Base-by-base conservation (phyloP, 92 coral and sea anemone genomes). In the Isaurus tuberculatus region DNA sequence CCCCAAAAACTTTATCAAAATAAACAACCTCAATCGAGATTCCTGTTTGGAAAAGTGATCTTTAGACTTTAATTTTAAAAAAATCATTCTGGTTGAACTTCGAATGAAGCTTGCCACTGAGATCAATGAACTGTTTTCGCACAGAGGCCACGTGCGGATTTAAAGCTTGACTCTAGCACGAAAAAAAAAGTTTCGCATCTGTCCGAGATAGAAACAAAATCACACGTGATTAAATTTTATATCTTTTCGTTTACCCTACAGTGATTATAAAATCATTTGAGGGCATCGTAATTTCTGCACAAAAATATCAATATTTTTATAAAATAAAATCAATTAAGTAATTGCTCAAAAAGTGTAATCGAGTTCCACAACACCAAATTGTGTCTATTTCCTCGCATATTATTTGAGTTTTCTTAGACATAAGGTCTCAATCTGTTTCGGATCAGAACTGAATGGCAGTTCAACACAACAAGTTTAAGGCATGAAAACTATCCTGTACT, bases 91-190 rank as follows among this genome's bases (percentile, higher is more conserved):
- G 81, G n/a, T 16, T 53, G 65, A 30, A 51, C 32, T 75, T 55
- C 22, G 14, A 55, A 55, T 14, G 31, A 68, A 63, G 16, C 7
- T 0, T 31, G 53, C 30, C 70, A 17, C 34, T 19, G 70, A 16
- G 70, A 77, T 57, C 58, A 77, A 77, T 77, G 31, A 77, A 77
- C 60, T 34, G 58, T 57, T 60, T 60, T 77, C 25, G 82, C 70
- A 53, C 36, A 31, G 15, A 75, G 70, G 68, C 82, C 82, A 77
- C 82, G 82, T 77, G 82, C 53, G 33, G 23, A 77, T 40, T 40
- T 40, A 3, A n/a, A 40, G 46, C 11, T 40, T 40, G 46, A 33
- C 22, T 58, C 19, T 32, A 77, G 82, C 82, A 77, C 36, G 42
- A 77, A 58, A 77, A 31, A 51, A 20, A 40, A 36, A 10, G 55